These are phyloP conservation scores for Anisognathus igniventris DNA, from an alignment of 2,797 vertebrate genomes.

Conservation along the genomic window DNA sequence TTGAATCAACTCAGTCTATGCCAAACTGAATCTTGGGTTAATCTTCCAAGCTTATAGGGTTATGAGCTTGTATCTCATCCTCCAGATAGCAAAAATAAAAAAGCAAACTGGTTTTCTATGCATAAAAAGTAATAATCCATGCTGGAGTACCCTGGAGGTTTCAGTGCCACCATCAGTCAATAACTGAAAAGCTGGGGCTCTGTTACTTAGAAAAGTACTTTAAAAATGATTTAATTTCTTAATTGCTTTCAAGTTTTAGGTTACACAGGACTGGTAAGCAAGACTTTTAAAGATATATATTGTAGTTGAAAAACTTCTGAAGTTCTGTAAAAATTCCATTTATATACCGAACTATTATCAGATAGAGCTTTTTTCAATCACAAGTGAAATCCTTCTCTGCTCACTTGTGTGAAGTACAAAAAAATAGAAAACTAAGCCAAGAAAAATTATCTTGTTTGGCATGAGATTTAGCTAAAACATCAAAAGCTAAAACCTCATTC, in stretches of 20 bases:
- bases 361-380: not conserved
- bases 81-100: not conserved
- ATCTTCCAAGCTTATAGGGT: not conserved
- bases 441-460: not conserved
- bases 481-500: not conserved
- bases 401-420: not conserved
- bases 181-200: not conserved
- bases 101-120: not conserved
- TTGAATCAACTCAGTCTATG: not conserved
- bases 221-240: not conserved
- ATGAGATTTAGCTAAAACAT: not conserved
- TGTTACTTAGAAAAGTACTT: not conserved
- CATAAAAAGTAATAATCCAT: not conserved
- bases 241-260: not conserved
- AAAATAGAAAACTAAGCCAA: not conserved
- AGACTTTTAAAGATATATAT: not conserved
- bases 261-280: not conserved
- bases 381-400: not conserved
- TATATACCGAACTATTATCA: not conserved
- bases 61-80: not conserved
- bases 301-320: not conserved
- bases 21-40: not conserved
- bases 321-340: not conserved
- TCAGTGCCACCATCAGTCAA: not conserved
- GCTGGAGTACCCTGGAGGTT: not conserved